Percentiles rank a stretch among this genome's conserved stretches.
Evolutionary conservation across 2,113 vertebrate species (phyloP).

Genomic region (Chascanopsetta lugubris): DNA sequence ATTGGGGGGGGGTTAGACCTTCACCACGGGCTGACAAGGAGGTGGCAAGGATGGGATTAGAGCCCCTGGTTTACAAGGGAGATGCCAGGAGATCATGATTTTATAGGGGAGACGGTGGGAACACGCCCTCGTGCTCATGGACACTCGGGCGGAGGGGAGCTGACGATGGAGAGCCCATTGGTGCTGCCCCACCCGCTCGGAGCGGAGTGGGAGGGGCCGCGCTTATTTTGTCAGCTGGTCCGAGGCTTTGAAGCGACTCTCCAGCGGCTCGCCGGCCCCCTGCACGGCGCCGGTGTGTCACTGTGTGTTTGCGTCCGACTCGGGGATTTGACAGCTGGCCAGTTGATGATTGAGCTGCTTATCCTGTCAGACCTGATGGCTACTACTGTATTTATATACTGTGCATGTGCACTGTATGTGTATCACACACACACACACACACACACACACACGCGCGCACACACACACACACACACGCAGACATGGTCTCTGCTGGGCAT

Average conservation of each 20-base stretch:
- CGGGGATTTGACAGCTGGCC: constrained; percentile 58
- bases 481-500: not conserved
- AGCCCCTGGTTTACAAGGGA: constrained; percentile 2
- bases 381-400: no score
- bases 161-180: not conserved
- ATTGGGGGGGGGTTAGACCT: constrained; percentile 42
- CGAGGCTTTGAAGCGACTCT: constrained; percentile 8
- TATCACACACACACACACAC: constrained; percentile 52
- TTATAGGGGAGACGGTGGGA: not conserved
- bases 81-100: not conserved
- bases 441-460: constrained; percentile 17
- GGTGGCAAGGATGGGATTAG: constrained; percentile 13
- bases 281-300: constrained; percentile 16
- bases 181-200: not conserved
- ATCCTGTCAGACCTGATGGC: constrained; percentile 51
- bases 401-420: no score
- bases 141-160: not conserved
- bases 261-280: constrained; percentile 27
- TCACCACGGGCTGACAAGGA: constrained; percentile 30
- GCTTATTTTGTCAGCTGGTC: constrained; percentile 14
- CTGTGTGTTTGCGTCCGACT: constrained; percentile 22
- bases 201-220: not conserved
- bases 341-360: constrained; percentile 68
- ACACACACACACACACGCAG: no score
- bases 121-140: not conserved